Evolutionary conservation across 23 tunicate genomes (phyloP), one percentile per base, ranked within the genome.

Genomic region (Halocynthia aurantium): DNA sequence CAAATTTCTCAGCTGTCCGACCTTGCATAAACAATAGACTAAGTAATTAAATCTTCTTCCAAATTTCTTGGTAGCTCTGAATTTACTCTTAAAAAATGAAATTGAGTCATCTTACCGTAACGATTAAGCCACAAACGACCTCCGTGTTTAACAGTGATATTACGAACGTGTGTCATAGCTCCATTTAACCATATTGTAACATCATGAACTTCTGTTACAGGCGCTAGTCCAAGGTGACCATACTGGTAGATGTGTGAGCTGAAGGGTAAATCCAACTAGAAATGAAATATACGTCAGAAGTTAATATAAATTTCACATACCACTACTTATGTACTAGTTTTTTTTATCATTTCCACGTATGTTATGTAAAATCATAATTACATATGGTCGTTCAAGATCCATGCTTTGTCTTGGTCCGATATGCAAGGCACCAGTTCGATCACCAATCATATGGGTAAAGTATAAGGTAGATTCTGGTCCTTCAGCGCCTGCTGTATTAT

Each of bases 41-140:
- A 31, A 4, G 44, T 31, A 31, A 31, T 31, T 31, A 31, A 31
- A 31, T 31, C 44, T 31, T 31, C 44, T 31, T 31, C 2, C 44
- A 31, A 31, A 31, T 31, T 31, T 31, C 44, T 31, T 31, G 44
- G 44, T 31, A 31, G 44, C 44, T 31, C 44, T 31, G 44, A 31
- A 31, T 31, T 31, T 1, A 31, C 44, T 31, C 44, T 8, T 10
- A 10, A 8, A 63, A 8, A 0, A 40, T 9, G 10, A 40, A 6
- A 21, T 63, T 4, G 64, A 44, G 12, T 63, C 31, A 21, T 63
- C 80, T 57, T 10, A 76, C 80, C 80, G 44, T 76, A 31, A 6
- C 80, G 60, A 56, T 76, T 76, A 13, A 76, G 80, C 80, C 80
- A 76, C 61, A 76, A 57, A 18, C 80, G 67, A 7, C 80, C 80